Evolutionary conservation across 2,797 vertebrate species (phyloP).

Genomic region (Natrix natrix): DNA sequence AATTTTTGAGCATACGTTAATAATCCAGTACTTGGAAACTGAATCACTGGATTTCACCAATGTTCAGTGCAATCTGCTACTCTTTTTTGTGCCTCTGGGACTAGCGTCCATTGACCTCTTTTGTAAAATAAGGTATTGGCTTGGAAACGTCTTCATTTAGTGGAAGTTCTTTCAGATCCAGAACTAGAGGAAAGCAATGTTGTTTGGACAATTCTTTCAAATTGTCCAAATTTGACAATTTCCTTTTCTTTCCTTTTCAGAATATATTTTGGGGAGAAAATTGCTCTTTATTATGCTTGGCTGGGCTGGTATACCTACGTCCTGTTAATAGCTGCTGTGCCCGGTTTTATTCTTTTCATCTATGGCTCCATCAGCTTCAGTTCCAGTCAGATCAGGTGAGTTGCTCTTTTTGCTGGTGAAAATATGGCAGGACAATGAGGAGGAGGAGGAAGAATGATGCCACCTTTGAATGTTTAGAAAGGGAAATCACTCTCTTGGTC

Average conservation of each 20-base stretch:
- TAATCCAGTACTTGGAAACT: not conserved
- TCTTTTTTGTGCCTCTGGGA: not conserved
- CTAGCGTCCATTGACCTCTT: not conserved
- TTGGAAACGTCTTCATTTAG: not conserved
- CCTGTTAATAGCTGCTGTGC: constrained; percentile 77
- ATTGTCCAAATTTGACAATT: no score
- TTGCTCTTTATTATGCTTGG: constrained; percentile 93
- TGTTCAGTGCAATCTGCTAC: not conserved
- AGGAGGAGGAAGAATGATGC: not conserved
- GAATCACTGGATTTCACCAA: not conserved
- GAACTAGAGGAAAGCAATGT: not conserved
- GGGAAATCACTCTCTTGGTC: not conserved
- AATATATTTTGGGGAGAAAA: constrained; percentile 92
- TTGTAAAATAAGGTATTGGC: not conserved
- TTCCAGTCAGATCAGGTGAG: constrained; percentile 88
- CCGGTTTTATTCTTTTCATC: constrained; percentile 78
- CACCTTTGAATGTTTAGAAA: not conserved
- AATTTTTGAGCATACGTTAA: not conserved
- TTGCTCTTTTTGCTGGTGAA: not conserved
- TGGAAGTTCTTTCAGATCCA: not conserved
- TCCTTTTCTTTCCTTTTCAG: constrained; percentile 61
- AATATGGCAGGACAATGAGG: not conserved
- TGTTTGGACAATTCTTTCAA: not conserved
- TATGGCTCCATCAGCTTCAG: constrained; percentile 80
- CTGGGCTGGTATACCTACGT: constrained; percentile 91